These are phyloP conservation scores for Bathynomus jamesi DNA, from an alignment of 1,140 invertebrate genomes.

Conservation along the genomic window DNA sequence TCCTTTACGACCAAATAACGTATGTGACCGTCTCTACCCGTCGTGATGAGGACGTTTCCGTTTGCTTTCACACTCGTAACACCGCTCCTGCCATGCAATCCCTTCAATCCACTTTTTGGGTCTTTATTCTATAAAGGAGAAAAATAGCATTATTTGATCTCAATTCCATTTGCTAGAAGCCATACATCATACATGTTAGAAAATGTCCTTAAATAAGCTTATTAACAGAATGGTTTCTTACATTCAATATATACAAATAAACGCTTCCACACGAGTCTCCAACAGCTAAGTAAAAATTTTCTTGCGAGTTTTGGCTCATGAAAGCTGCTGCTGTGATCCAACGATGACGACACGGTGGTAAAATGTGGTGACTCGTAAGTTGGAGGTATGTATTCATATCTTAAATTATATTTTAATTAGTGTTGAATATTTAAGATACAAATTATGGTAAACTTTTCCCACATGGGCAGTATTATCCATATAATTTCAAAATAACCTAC, in stretches of 20 bases:
- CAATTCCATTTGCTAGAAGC: too few species aligned
- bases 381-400: too few species aligned
- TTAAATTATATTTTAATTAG: too few species aligned
- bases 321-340: not conserved
- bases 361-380: too few species aligned
- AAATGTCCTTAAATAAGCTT: too few species aligned
- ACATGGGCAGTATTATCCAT: too few species aligned
- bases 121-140: not conserved
- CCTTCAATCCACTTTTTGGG: not conserved
- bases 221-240: too few species aligned
- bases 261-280: not conserved
- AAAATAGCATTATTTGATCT: too few species aligned
- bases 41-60: not conserved
- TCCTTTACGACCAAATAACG: not conserved
- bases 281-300: not conserved
- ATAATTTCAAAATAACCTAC: too few species aligned
- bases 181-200: too few species aligned
- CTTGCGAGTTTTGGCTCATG: not conserved
- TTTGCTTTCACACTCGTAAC: not conserved
- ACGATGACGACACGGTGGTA: not conserved
- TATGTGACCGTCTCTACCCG: not conserved
- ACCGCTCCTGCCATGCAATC: not conserved
- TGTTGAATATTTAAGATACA: too few species aligned
- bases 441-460: too few species aligned
- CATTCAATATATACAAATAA: not conserved